Percentiles rank a stretch among this genome's conserved stretches.
Conservation (phyloP, 2,113 vertebrate genomes). For the Calidris pygmaea region DNA sequence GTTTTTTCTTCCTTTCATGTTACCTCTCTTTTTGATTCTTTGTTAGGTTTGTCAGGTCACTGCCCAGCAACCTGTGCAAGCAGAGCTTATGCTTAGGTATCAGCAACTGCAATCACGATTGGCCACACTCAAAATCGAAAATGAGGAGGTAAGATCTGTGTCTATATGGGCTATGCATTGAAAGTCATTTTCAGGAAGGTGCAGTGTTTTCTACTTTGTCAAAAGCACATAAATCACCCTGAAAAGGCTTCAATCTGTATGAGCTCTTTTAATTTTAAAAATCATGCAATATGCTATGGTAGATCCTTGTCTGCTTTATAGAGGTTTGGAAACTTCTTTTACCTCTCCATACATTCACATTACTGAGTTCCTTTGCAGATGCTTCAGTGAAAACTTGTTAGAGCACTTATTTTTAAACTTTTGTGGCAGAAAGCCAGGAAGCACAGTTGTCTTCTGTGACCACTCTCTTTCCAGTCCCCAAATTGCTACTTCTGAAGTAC, state of each 20-base stretch:
- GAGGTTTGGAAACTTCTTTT: background rate
- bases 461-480: background rate
- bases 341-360: background rate
- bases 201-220: background rate
- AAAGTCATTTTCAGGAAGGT: background rate
- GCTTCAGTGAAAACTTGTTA: background rate
- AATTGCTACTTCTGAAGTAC: background rate
- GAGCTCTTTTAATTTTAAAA: background rate
- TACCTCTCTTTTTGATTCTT: slow-evolving; percentile 46
- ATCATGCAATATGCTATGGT: background rate
- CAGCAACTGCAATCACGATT: slow-evolving; percentile 96
- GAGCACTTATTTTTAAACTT: background rate
- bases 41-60: slow-evolving; percentile 92
- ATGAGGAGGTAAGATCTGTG: slow-evolving; percentile 88
- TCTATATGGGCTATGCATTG: background rate
- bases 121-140: slow-evolving; percentile 95
- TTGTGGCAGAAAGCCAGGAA: background rate
- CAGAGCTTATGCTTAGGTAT: slow-evolving; percentile 91
- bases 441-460: background rate
- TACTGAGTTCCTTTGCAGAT: background rate
- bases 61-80: slow-evolving; percentile 91
- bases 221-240: background rate
- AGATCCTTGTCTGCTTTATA: background rate
- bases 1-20: background rate
- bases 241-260: background rate